These are phyloP conservation scores for Loxodonta africana DNA, from an alignment of 2,113 vertebrate species.

Conservation along the genomic window DNA sequence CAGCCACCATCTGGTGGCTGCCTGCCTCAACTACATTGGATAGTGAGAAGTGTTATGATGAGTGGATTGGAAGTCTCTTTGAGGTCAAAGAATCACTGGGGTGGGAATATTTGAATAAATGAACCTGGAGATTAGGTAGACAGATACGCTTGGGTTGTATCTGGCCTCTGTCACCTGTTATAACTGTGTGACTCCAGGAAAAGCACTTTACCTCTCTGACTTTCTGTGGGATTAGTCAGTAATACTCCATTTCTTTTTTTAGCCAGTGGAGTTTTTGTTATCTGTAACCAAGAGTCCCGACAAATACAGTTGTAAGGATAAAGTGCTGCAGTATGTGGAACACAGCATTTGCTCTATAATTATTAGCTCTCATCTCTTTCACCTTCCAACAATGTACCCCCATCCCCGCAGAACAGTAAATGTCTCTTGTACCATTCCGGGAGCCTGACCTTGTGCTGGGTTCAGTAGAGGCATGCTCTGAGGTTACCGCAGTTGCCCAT, in stretches of 20 bases:
- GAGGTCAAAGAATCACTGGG: neutral
- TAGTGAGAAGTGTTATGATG: neutral
- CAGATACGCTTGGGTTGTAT: neutral
- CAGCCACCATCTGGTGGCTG: no score
- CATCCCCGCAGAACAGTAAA: neutral
- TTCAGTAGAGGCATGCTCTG: neutral
- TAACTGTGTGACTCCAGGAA: neutral
- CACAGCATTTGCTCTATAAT: neutral
- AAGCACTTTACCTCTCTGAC: neutral
- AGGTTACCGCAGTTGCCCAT: neutral
- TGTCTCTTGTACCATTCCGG: neutral
- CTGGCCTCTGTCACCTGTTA: neutral
- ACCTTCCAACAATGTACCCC: neutral
- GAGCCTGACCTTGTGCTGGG: neutral
- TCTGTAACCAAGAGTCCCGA: neutral
- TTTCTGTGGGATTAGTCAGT: neutral
- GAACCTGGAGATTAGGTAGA: neutral
- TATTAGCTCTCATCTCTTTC: neutral
- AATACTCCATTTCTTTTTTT: neutral
- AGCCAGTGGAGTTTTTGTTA: neutral
- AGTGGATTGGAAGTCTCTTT: neutral
- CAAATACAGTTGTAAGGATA: neutral
- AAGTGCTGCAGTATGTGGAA: neutral
- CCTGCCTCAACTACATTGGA: neutral
- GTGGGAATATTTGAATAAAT: neutral